Evolutionary conservation across 2,797 vertebrate species (phyloP), one percentile per base, ranked within the genome.

Genomic region (Oreortyx pictus): DNA sequence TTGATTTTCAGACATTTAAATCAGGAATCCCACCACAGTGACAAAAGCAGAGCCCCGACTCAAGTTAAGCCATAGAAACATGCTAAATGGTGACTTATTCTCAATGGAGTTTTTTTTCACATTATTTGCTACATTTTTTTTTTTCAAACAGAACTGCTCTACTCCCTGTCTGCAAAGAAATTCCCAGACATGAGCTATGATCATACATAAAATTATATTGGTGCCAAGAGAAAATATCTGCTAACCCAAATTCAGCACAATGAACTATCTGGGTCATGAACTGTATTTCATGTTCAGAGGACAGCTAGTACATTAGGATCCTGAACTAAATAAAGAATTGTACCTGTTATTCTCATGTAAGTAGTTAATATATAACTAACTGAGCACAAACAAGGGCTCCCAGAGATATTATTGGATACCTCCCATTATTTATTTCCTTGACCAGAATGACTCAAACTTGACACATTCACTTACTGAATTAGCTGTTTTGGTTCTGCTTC

Each of bases 1-100:
- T 74, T 75, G 77, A 72, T 89, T 88, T 72, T 61, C 76, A 91
- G 35, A 27, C 20, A 75, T 27, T 66, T 83, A 87, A 91, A 88
- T 72, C 25, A 81, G 75, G 67, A 93, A 83, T 65, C 8, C 2
- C 27, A 59, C 10, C 79, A 74, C 52, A 59, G 23, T 19, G 37
- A 93, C 59, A 82, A 94, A 88, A 72, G 11, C 19, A 90, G 29
- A 77, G 46, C 5, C 25, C 25, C 10, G 35, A 50, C 91, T 87
- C 52, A 74, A 76, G 41, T 2, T 44, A 86, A 49, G 29, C 8
- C 24, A 17, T 60, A 11, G 49, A 92, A 82, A 84, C 24, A 59
- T 0, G 23, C n/a, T 43, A 52, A 31, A 50, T 15, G 15, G 8
- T 12, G 59, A 83, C 54, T 74, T 85, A 50, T 66, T 29, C 46